Percentiles rank a stretch among this genome's conserved stretches.
Conservation (phyloP, 2,113 vertebrate species). For the Nyctereutes procyonoides region DNA sequence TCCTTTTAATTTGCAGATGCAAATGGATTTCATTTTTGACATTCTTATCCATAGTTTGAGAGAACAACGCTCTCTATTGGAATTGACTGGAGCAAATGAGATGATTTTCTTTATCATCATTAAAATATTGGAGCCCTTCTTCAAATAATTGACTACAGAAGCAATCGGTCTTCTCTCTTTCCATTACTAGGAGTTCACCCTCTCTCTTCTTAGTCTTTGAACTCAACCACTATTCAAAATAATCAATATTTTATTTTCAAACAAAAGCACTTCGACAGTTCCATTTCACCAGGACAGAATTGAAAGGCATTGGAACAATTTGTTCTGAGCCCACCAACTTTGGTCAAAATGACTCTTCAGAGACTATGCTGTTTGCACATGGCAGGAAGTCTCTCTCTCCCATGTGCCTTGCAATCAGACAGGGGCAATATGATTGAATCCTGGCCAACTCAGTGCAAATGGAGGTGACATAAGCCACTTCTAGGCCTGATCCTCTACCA, state of each 20-base stretch:
- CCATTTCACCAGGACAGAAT: neutral
- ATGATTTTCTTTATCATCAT: constrained; percentile 62
- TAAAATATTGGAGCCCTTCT: constrained; percentile 58
- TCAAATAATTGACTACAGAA: constrained; percentile 48
- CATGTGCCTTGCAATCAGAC: neutral
- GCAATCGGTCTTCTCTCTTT: constrained; percentile 30
- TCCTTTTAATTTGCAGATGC: neutral
- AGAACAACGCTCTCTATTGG: constrained; percentile 25
- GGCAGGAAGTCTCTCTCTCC: neutral
- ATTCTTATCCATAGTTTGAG: constrained; percentile 18
- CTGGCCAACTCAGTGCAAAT: neutral
- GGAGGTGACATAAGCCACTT: neutral
- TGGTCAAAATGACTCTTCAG: neutral
- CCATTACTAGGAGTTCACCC: neutral
- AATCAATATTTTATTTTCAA: constrained; percentile 68
- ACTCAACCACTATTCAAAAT: constrained; percentile 58
- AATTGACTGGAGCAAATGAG: neutral
- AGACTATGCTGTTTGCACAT: neutral
- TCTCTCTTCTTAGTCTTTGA: constrained; percentile 43
- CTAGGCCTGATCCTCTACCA: neutral
- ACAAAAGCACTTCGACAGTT: constrained; percentile 47
- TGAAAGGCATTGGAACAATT: neutral
- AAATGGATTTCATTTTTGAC: constrained; percentile 51
- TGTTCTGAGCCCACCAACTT: neutral
- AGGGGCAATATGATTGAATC: accelerated